Evolutionary conservation across 2,113 vertebrate genomes (phyloP).

Genomic region (Callospermophilus lateralis): DNA sequence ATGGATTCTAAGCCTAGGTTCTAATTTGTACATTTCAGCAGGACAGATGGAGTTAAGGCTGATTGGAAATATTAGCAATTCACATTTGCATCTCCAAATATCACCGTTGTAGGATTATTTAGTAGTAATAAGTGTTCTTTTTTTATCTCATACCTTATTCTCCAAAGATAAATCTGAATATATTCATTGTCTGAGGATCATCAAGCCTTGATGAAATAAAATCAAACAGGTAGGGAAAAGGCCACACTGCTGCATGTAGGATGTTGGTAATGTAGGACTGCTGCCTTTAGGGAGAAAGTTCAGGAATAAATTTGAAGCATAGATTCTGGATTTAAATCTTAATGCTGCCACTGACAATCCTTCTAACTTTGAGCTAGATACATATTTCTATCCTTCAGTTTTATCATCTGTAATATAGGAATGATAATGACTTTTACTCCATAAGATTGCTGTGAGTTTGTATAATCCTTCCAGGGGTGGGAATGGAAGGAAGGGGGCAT

Average conservation of each 20-base stretch:
- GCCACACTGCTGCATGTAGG: background rate
- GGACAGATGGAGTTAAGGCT: conserved; percentile 6
- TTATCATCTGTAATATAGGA: conserved; percentile 23
- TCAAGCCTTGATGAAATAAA: conserved; percentile 2
- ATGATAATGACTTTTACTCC: background rate
- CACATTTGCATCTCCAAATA: conserved; percentile 44
- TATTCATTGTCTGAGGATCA: background rate
- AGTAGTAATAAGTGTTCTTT: conserved; percentile 25
- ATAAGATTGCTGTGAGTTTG: background rate
- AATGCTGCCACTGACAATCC: background rate
- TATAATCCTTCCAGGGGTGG: too few species aligned
- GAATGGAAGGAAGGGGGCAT: too few species aligned
- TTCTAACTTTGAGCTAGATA: background rate
- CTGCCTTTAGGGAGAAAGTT: background rate
- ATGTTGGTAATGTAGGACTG: background rate
- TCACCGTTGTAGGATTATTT: conserved; percentile 13
- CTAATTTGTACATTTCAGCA: conserved; percentile 47
- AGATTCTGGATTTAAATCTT: background rate
- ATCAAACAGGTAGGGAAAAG: background rate
- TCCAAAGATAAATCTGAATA: conserved; percentile 41
- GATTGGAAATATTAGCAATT: conserved; percentile 44
- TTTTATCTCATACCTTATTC: background rate
- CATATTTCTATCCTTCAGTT: background rate
- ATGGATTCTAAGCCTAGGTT: conserved; percentile 18
- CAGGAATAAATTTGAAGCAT: background rate